Evolutionary conservation across 2,113 vertebrate genomes (phyloP).

Genomic region (Xyrauchen texanus): DNA sequence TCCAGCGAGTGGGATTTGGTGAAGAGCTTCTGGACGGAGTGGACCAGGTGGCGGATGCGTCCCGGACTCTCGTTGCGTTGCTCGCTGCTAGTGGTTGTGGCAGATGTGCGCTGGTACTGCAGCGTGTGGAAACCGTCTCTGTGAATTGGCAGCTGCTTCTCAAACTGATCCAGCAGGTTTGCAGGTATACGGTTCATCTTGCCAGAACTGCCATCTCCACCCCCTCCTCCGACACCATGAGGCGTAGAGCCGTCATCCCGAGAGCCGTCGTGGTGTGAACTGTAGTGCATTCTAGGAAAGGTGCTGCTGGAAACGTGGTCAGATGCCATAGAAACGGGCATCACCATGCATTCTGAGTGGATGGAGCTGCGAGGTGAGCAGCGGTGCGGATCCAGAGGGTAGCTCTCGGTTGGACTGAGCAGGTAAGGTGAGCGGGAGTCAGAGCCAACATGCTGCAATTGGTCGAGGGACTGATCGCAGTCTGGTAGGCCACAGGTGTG

Average conservation of each 20-base stretch:
- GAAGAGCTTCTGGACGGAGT: conserved; percentile 98
- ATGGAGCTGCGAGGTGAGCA: conserved; percentile 94
- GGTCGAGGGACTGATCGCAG: conserved; percentile 85
- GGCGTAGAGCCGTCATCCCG: conserved; percentile 84
- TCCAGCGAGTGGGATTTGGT: conserved; percentile 98
- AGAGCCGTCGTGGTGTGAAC: conserved; percentile 85
- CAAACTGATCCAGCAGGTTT: conserved; percentile 95
- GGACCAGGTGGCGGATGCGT: conserved; percentile 94
- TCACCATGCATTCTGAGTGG: conserved; percentile 96
- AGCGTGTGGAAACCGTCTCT: conserved; percentile 96
- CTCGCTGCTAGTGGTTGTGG: conserved; percentile 71
- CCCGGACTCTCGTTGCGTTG: conserved; percentile 96
- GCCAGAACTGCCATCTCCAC: conserved; percentile 73
- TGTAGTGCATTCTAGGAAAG: conserved; percentile 98
- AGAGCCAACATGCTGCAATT: conserved; percentile 78
- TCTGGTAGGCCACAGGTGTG: conserved; percentile 86
- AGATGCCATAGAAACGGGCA: conserved; percentile 72
- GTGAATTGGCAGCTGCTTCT: conserved; percentile 94
- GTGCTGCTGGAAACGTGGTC: conserved; percentile 98
- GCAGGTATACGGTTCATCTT: conserved; percentile 66
- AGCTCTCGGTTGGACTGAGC: conserved; percentile 94
- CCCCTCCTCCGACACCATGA: no score
- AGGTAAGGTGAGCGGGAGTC: conserved; percentile 89
- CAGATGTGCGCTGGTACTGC: conserved; percentile 92
- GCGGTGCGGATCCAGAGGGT: conserved; percentile 92